Percentiles rank a stretch among this genome's conserved stretches.
Conservation (phyloP, 1,140 invertebrate species). For the Conus ventricosus region DNA sequence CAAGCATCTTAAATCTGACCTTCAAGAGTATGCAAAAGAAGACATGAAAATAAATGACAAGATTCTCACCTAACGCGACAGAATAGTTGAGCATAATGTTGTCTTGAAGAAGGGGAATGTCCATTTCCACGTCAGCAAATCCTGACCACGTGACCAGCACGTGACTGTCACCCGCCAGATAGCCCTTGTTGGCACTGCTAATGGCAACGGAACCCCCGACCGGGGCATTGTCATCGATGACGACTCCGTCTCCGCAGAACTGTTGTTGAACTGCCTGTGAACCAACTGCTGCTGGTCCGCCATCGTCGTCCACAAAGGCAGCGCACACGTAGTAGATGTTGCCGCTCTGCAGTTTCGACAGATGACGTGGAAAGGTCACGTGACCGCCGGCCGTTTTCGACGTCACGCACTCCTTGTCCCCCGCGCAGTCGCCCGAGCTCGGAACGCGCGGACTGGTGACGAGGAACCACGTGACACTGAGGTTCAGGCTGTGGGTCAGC, state of each 20-base stretch:
- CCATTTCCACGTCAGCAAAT: constrained; percentile 43
- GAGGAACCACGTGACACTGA: constrained; percentile 46
- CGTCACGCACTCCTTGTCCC: background rate
- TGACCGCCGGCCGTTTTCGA: background rate
- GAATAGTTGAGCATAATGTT: constrained; percentile 24
- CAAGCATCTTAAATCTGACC: too few relatives aligned
- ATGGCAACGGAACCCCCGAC: constrained; percentile 42
- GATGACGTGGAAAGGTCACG: background rate
- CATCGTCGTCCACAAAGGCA: background rate
- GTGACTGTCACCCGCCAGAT: constrained; percentile 26
- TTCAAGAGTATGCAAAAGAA: too few relatives aligned
- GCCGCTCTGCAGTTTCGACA: background rate
- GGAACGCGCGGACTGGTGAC: constrained; percentile 28
- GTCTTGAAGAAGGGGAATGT: background rate
- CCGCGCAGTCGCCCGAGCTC: background rate
- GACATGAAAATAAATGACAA: too few relatives aligned
- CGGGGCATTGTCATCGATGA: constrained; percentile 48
- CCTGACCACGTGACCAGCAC: constrained; percentile 45
- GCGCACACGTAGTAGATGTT: constrained; percentile 13
- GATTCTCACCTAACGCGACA: constrained; percentile 10
- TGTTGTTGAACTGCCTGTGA: background rate
- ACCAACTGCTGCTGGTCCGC: background rate
- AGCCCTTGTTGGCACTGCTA: constrained; percentile 16
- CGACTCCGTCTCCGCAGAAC: constrained; percentile 51
- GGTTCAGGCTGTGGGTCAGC: constrained; percentile 2